phyloP scores from a whole-genome alignment of 2,888 invertebrate species.

The Drosophila paranaensis region DNA sequence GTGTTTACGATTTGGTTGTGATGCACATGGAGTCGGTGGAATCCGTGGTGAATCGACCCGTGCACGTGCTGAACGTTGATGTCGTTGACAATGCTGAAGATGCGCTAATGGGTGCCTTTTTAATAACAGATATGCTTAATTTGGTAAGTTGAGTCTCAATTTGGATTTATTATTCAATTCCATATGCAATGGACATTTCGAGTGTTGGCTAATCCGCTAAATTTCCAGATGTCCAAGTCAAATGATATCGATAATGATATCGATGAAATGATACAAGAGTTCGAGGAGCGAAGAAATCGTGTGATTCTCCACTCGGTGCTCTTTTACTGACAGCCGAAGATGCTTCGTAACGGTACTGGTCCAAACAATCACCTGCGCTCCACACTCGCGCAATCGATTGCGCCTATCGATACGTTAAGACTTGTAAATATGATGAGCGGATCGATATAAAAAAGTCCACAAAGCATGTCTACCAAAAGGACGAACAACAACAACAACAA shows the following conservation, averaged over 20 bases:
- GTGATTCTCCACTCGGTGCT: conserved; percentile 69
- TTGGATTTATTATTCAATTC: not conserved
- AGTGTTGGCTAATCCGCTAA: not conserved
- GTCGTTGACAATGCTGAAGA: conserved; percentile 99
- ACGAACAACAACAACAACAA: not conserved
- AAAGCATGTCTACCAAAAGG: conserved; percentile 23
- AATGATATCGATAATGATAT: conserved; percentile 70
- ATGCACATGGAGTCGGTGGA: conserved; percentile 95
- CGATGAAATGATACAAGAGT: conserved; percentile 72
- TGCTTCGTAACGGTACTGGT: conserved; percentile 33
- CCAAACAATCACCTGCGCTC: conserved; percentile 55
- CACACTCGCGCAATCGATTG: conserved; percentile 27
- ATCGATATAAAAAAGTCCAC: conserved; percentile 30
- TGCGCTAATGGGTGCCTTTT: conserved; percentile 98
- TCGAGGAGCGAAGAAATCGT: conserved; percentile 70
- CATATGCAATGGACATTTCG: not conserved
- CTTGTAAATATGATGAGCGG: conserved; percentile 41
- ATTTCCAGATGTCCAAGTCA: conserved; percentile 63
- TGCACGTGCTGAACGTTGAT: conserved; percentile 99
- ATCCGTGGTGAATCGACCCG: conserved; percentile 93
- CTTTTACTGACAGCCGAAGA: conserved; percentile 71
- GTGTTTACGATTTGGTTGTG: conserved; percentile 99
- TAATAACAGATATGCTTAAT: conserved; percentile 97
- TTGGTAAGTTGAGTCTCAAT: conserved; percentile 87
- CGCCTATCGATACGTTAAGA: conserved; percentile 23